A percentile compares a stretch with the other conserved stretches of the same genome.
These are phyloP conservation scores for Ictalurus furcatus DNA, from an alignment of 2,113 vertebrate genomes.

Conservation along the genomic window DNA sequence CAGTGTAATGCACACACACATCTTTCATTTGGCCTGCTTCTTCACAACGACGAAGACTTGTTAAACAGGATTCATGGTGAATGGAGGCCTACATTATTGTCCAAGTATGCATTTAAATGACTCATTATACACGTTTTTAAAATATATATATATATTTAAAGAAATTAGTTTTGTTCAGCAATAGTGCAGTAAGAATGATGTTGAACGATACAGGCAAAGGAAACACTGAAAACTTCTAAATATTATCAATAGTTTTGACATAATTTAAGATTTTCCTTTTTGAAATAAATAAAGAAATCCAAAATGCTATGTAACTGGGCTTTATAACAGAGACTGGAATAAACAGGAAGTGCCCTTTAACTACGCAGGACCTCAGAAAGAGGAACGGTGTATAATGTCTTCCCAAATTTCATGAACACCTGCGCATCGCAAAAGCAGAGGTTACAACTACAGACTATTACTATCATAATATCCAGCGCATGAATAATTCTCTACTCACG, in stretches of 20 bases:
- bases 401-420: neutral
- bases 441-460: neutral
- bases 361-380: neutral
- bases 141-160: no score
- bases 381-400: neutral
- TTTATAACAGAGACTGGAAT: neutral
- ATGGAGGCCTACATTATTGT: neutral
- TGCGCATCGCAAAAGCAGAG: neutral
- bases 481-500: neutral
- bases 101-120: neutral
- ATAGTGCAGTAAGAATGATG: neutral
- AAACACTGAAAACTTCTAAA: neutral
- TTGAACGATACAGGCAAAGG: neutral
- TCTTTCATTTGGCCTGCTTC: conserved; percentile 13
- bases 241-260: neutral
- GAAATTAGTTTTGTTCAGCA: neutral
- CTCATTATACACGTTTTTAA: neutral
- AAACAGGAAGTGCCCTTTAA: conserved; percentile 12
- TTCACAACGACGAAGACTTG: neutral
- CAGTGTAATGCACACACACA: neutral
- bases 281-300: no score
- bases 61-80: neutral
- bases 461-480: neutral
- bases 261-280: no score
- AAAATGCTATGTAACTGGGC: neutral